These are phyloP conservation scores for Platypus cylindrus DNA, from an alignment of 2,888 invertebrate species.

Conservation along the genomic window DNA sequence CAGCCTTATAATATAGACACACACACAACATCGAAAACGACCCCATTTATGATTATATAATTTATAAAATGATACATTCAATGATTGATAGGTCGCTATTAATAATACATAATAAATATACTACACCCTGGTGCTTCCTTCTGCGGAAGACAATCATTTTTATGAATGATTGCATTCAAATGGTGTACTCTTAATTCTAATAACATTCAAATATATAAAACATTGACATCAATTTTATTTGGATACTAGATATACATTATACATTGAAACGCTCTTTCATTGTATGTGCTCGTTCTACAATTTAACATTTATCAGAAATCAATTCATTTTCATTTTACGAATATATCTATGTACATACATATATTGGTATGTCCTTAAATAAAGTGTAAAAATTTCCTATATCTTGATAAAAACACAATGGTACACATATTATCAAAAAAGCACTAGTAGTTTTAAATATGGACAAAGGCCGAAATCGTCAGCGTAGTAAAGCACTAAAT, in stretches of 20 bases:
- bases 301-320: too few species aligned
- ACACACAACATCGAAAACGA: slow-evolving; percentile 36
- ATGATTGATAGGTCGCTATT: slow-evolving; percentile 37
- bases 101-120: too few species aligned
- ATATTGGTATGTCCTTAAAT: too few species aligned
- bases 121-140: slow-evolving; percentile 37
- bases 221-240: slow-evolving; percentile 12
- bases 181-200: slow-evolving; percentile 15
- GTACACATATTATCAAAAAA: slow-evolving; percentile 37
- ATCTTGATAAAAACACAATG: too few species aligned
- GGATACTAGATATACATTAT: too few species aligned
- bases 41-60: slow-evolving; percentile 34
- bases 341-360: too few species aligned
- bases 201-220: slow-evolving; percentile 10
- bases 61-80: slow-evolving; percentile 34
- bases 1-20: slow-evolving; percentile 38
- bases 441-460: slow-evolving; percentile 28
- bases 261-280: too few species aligned
- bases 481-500: slow-evolving; percentile 35
- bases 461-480: slow-evolving; percentile 30
- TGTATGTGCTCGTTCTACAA: too few species aligned
- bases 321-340: too few species aligned
- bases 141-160: slow-evolving; percentile 38
- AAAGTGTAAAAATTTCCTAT: too few species aligned
- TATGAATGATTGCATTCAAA: slow-evolving; percentile 35